Percentiles rank a stretch among this genome's conserved stretches.
These are phyloP conservation scores for Encarsia formosa DNA, from an alignment of 2,888 invertebrate genomes.

Conservation along the genomic window DNA sequence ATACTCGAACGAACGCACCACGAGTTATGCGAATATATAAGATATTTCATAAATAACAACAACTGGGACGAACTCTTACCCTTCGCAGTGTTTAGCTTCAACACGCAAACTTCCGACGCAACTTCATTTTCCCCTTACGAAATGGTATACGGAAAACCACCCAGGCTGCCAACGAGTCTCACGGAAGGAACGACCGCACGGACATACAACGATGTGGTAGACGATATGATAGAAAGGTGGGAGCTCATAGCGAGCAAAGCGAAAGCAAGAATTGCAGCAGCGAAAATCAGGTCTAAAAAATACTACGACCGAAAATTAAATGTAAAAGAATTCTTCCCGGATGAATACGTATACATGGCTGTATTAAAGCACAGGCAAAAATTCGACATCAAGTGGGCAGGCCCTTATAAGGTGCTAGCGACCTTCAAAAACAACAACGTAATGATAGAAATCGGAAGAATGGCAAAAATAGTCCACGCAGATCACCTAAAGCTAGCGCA, in stretches of 20 bases:
- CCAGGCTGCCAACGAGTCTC: not conserved
- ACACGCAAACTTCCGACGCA: too few relatives aligned
- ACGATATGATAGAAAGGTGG: not conserved
- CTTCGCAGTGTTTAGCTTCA: not conserved
- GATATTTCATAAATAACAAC: not conserved
- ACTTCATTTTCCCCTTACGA: slow-evolving; percentile 2
- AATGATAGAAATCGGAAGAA: too few relatives aligned
- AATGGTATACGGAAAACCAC: not conserved
- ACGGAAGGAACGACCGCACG: not conserved
- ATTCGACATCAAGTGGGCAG: too few relatives aligned
- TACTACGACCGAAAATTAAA: slow-evolving; percentile 11
- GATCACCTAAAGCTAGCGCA: too few relatives aligned
- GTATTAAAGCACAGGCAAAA: too few relatives aligned
- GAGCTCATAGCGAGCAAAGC: not conserved
- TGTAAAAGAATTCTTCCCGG: not conserved
- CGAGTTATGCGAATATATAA: slow-evolving; percentile 1
- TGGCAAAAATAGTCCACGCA: too few relatives aligned
- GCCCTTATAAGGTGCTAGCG: too few relatives aligned
- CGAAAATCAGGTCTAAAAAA: slow-evolving; percentile 8
- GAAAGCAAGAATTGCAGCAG: not conserved
- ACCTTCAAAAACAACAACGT: too few relatives aligned
- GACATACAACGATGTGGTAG: not conserved
- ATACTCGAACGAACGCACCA: slow-evolving; percentile 5
- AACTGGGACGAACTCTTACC: slow-evolving; percentile 2
- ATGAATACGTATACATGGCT: too few relatives aligned